Conservation (phyloP, 2,888 invertebrate species). For the Baronia brevicornis region DNA sequence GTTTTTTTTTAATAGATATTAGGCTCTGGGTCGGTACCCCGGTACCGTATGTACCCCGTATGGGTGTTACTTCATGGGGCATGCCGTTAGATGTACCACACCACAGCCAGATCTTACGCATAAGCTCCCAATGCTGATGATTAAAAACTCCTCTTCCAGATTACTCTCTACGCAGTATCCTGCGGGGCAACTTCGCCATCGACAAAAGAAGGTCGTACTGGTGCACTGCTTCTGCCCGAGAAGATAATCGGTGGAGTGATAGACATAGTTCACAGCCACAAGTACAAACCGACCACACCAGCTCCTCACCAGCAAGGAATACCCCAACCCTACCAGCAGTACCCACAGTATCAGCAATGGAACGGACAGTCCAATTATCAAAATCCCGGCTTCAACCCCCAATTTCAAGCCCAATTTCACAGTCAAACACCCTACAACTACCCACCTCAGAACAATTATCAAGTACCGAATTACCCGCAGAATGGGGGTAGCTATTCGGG, state of each 20-base stretch:
- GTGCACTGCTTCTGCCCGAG: conserved; percentile 52
- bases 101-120: no score
- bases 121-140: no score
- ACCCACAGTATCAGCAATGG: conserved; percentile 34
- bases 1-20: no score
- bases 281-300: conserved; percentile 42
- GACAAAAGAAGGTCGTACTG: conserved; percentile 33
- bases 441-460: conserved; percentile 30
- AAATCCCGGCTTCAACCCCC: conserved; percentile 27
- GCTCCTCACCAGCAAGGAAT: conserved; percentile 18
- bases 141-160: no score
- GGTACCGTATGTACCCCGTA: no score
- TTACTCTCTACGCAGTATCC: conserved; percentile 5
- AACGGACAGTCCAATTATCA: conserved; percentile 29
- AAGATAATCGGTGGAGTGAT: conserved; percentile 66
- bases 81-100: no score
- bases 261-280: conserved; percentile 59
- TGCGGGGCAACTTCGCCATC: conserved; percentile 13
- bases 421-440: conserved; percentile 32
- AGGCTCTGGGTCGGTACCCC: no score
- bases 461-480: conserved; percentile 24
- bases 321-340: conserved; percentile 28
- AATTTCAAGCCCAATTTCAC: conserved; percentile 27
- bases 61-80: no score
- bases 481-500: conserved; percentile 18